Percentiles rank a stretch among this genome's conserved stretches.
Conservation (phyloP, 2,797 vertebrate species). For the Gymnothorax reevesii region DNA sequence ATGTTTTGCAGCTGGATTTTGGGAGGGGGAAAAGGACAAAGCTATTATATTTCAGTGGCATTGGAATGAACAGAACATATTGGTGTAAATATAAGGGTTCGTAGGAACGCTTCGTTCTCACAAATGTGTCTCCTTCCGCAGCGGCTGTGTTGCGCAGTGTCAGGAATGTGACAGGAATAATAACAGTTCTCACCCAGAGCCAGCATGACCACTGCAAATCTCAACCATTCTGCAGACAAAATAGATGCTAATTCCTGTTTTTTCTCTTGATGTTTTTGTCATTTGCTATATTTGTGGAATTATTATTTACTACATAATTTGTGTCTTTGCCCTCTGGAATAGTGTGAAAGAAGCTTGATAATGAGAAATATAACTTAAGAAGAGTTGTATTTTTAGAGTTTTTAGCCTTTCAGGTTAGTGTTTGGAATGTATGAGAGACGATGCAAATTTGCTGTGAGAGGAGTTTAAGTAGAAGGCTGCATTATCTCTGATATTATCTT, state of each 20-base stretch:
- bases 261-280: background rate
- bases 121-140: constrained; percentile 20
- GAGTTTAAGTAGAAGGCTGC: background rate
- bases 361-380: background rate
- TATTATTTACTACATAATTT: background rate
- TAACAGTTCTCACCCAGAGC: constrained; percentile 6
- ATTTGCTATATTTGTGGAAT: background rate
- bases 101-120: background rate
- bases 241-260: background rate
- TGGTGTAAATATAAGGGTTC: constrained; percentile 9
- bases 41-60: constrained; percentile 22
- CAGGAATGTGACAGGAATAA: constrained; percentile 30
- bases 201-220: constrained; percentile 11
- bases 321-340: background rate
- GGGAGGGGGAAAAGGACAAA: background rate
- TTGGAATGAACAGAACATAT: constrained; percentile 14
- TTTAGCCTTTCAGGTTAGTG: background rate
- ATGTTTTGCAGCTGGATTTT: background rate
- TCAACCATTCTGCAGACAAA: constrained; percentile 25
- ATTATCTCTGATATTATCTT: background rate
- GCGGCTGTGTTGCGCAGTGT: background rate
- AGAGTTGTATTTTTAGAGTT: no score
- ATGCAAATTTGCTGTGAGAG: background rate
- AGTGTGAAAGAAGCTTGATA: background rate
- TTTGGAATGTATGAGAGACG: background rate